phyloP scores from a whole-genome alignment of 2,797 vertebrate species.

The Lutjanus campechanus region DNA sequence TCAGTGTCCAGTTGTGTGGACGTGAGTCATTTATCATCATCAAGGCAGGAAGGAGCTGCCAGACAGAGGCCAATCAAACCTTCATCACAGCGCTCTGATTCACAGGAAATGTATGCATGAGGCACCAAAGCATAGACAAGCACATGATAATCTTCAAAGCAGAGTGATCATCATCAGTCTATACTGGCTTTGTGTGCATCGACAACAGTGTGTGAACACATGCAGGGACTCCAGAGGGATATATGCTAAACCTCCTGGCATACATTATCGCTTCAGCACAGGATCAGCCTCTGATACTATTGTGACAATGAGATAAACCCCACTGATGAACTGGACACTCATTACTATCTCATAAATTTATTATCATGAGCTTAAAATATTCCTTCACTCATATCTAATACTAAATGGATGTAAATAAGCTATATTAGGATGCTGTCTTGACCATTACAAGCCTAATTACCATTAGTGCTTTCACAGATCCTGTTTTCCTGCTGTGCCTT shows the following conservation, averaged over 20 bases:
- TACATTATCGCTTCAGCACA: conserved; percentile 8
- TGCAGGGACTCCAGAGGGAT: conserved; percentile 24
- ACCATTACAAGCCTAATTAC: conserved; percentile 18
- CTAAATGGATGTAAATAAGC: conserved; percentile 7
- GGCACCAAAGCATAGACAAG: conserved; percentile 41
- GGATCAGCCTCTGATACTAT: conserved; percentile 8
- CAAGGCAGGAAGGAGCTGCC: conserved; percentile 48
- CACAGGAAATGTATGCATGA: conserved; percentile 55
- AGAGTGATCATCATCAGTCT: conserved; percentile 27
- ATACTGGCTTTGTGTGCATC: conserved; percentile 26
- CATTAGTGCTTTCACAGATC: conserved; percentile 8
- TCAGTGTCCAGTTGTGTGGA: neutral
- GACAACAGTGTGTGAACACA: neutral
- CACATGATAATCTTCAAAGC: conserved; percentile 55
- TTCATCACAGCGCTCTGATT: conserved; percentile 51
- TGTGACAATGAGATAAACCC: conserved; percentile 21
- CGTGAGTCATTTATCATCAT: conserved; percentile 61
- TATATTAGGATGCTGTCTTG: neutral
- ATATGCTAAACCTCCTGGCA: conserved; percentile 29
- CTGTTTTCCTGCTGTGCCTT: conserved; percentile 10
- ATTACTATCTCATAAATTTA: conserved; percentile 20
- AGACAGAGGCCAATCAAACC: conserved; percentile 57
- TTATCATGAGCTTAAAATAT: conserved; percentile 5
- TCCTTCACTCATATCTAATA: neutral
- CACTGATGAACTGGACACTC: conserved; percentile 4